Evolutionary conservation across 1,140 invertebrate genomes (phyloP).

Genomic region (Drusus annulatus): DNA sequence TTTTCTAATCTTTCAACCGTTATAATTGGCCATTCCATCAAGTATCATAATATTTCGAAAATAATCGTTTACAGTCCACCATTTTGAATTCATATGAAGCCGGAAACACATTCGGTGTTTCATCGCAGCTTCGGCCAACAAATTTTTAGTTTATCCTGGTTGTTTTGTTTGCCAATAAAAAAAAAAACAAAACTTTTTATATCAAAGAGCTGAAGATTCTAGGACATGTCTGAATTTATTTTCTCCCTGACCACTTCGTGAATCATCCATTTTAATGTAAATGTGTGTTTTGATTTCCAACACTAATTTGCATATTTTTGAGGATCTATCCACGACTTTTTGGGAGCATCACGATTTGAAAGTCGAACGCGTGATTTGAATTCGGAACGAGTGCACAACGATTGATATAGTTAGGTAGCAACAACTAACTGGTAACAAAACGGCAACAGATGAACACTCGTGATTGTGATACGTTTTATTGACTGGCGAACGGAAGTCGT

Average conservation of each 20-base stretch:
- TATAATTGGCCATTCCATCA: too few species aligned
- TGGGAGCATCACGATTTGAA: slow-evolving; percentile 18
- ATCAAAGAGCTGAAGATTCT: neutral
- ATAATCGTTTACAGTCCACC: too few species aligned
- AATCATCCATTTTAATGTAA: slow-evolving; percentile 7
- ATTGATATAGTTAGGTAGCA: neutral
- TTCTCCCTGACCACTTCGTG: neutral
- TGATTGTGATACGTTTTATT: neutral
- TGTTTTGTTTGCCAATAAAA: too few species aligned
- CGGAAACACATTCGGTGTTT: too few species aligned
- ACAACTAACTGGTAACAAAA: too few species aligned
- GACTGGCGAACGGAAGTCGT: neutral
- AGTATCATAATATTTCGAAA: too few species aligned
- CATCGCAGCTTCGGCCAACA: too few species aligned
- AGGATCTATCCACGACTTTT: slow-evolving; percentile 6
- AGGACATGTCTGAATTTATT: neutral
- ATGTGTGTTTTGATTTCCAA: neutral
- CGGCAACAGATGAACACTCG: neutral
- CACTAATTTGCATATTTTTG: slow-evolving; percentile 11
- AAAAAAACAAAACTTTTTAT: too few species aligned
- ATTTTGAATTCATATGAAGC: too few species aligned
- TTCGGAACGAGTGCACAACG: neutral
- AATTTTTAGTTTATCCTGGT: too few species aligned
- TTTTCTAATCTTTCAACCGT: too few species aligned
- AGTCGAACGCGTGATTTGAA: slow-evolving; percentile 6